Evolutionary conservation across 2,888 invertebrate genomes (phyloP).

Genomic region (Miltochrista miniata): DNA sequence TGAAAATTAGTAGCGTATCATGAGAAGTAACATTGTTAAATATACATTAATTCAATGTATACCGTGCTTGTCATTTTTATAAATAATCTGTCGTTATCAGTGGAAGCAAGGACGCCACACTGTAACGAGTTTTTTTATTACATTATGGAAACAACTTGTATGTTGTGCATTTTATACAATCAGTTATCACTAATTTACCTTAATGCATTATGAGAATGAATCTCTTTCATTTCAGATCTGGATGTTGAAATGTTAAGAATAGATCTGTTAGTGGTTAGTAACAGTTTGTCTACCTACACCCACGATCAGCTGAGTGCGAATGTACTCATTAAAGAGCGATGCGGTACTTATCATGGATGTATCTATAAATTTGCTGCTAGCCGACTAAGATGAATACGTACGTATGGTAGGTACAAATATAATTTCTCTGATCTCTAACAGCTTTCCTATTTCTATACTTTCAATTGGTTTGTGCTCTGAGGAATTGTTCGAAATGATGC

Average conservation of each 20-base stretch:
- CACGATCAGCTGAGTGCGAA: constrained; percentile 21
- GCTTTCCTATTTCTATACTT: no score
- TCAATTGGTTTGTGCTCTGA: no score
- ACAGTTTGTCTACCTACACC: constrained; percentile 20
- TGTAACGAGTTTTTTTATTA: constrained; percentile 45
- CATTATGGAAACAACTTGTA: constrained; percentile 25
- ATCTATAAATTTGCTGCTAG: not conserved
- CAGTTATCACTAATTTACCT: constrained; percentile 9
- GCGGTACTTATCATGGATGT: not conserved
- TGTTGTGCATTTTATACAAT: constrained; percentile 35
- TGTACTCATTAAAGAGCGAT: constrained; percentile 3
- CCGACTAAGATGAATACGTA: not conserved
- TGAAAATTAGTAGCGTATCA: constrained; percentile 26
- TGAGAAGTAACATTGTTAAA: constrained; percentile 40
- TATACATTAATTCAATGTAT: constrained; percentile 36
- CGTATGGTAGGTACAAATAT: not conserved
- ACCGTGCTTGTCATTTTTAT: constrained; percentile 54
- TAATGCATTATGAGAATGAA: not conserved
- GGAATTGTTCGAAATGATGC: no score
- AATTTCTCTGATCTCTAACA: not conserved
- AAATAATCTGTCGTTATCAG: constrained; percentile 66
- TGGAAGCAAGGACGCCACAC: constrained; percentile 64
- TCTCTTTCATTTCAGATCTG: not conserved
- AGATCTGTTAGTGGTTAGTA: constrained; percentile 24
- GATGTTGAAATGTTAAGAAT: constrained; percentile 6